A percentile compares a stretch with the other conserved stretches of the same genome.
These are phyloP conservation scores for Blastobasis lacticolella DNA, from an alignment of 2,888 invertebrate genomes.

Conservation along the genomic window DNA sequence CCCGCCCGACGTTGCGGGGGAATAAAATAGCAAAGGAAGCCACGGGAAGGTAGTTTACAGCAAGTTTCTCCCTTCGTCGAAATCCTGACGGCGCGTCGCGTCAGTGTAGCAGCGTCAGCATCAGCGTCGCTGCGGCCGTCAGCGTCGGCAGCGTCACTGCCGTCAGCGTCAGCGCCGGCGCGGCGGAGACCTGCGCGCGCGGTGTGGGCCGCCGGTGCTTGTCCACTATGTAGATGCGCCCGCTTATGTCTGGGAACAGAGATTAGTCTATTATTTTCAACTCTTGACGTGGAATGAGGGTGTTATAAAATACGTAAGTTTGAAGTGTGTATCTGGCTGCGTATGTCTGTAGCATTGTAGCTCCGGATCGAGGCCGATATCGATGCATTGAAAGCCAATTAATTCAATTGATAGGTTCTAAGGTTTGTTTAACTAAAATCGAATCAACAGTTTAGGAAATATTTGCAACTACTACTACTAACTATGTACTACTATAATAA, in stretches of 20 bases:
- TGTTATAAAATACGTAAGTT: background rate
- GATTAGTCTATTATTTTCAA: background rate
- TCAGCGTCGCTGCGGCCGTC: too few relatives aligned
- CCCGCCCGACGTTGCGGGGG: slow-evolving; percentile 1
- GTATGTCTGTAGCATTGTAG: background rate
- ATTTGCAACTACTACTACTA: too few relatives aligned
- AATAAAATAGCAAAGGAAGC: background rate
- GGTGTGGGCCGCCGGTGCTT: slow-evolving; percentile 68
- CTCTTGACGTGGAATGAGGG: background rate
- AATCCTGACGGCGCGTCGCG: slow-evolving; percentile 18
- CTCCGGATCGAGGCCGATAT: background rate
- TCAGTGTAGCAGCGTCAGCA: slow-evolving; percentile 11
- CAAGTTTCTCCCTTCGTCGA: slow-evolving; percentile 16
- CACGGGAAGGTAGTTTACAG: slow-evolving; percentile 1
- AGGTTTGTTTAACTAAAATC: too few relatives aligned
- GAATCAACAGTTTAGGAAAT: too few relatives aligned
- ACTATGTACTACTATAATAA: too few relatives aligned
- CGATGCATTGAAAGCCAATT: background rate
- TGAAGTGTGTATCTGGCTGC: background rate
- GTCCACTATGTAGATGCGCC: slow-evolving; percentile 93
- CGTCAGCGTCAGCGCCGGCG: slow-evolving; percentile 1
- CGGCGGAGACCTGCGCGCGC: slow-evolving; percentile 17
- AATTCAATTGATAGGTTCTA: background rate
- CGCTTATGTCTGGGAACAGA: slow-evolving; percentile 82
- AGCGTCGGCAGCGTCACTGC: background rate